phyloP scores from a whole-genome alignment of 2,113 vertebrate genomes.

The Ptilonorhynchus violaceus region DNA sequence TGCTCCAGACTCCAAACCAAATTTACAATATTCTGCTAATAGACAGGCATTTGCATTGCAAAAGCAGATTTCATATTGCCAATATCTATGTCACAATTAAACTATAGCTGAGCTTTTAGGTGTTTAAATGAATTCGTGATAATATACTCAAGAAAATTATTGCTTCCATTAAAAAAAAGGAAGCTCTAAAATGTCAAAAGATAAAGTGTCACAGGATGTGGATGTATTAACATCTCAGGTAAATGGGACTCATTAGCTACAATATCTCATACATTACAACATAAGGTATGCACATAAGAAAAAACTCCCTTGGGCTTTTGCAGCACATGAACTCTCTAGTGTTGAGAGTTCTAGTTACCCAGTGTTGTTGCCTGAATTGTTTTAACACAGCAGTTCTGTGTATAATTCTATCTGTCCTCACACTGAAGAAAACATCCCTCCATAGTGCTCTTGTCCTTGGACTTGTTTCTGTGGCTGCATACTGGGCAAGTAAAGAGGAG shows the following conservation, averaged over 20 bases:
- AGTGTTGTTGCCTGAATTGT: background rate
- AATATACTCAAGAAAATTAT: slow-evolving; percentile 24
- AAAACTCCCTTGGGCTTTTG: slow-evolving; percentile 30
- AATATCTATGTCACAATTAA: slow-evolving; percentile 17
- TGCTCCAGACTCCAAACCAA: slow-evolving; percentile 25
- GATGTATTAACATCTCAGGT: slow-evolving; percentile 46
- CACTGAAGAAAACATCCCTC: background rate
- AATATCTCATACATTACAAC: slow-evolving; percentile 46
- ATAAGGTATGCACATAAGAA: slow-evolving; percentile 38
- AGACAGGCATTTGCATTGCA: slow-evolving; percentile 53
- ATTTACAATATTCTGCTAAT: slow-evolving; percentile 41
- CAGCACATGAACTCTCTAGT: background rate
- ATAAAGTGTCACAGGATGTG: slow-evolving; percentile 48
- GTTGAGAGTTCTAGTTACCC: background rate
- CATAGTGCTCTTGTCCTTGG: background rate
- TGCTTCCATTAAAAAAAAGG: background rate
- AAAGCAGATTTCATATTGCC: slow-evolving; percentile 1
- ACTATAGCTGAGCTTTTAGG: slow-evolving; percentile 27
- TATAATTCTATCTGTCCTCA: background rate
- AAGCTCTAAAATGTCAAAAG: slow-evolving; percentile 37
- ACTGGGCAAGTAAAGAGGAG: background rate
- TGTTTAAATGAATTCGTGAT: slow-evolving; percentile 31
- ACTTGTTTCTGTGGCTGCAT: background rate
- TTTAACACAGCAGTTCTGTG: background rate
- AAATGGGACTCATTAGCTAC: slow-evolving; percentile 52